Percentiles rank a stretch among this genome's conserved stretches.
Evolutionary conservation across 2,888 invertebrate genomes (phyloP).

Genomic region (Palloptera scutellata): DNA sequence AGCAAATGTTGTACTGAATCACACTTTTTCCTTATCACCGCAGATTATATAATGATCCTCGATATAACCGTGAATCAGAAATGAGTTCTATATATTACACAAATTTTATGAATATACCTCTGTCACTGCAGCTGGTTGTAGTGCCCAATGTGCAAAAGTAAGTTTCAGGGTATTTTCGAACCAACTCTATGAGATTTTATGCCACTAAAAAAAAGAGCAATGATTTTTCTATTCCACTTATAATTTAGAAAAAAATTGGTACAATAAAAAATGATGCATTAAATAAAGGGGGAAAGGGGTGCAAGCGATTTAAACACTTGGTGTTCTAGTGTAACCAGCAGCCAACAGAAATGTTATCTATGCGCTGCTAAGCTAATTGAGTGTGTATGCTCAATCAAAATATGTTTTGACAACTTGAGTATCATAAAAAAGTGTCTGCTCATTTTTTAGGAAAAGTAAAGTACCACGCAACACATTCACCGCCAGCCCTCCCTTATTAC

Average conservation of each 20-base stretch:
- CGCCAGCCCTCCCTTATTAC: constrained; percentile 3
- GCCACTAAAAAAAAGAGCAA: constrained; percentile 1
- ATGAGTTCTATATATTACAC: too few species aligned
- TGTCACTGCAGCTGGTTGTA: neutral
- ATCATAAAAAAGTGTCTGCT: constrained; percentile 57
- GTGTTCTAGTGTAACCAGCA: neutral
- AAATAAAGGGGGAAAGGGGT: constrained; percentile 3
- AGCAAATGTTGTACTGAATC: too few species aligned
- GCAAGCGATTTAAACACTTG: neutral
- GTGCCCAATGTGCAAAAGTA: neutral
- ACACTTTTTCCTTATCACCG: too few species aligned
- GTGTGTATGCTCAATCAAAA: constrained; percentile 51
- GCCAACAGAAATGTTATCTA: neutral
- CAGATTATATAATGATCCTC: too few species aligned
- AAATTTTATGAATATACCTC: neutral
- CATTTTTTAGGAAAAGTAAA: constrained; percentile 29
- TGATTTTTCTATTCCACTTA: constrained; percentile 10
- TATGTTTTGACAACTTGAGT: constrained; percentile 60
- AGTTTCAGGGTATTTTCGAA: neutral
- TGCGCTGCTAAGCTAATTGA: constrained; percentile 5
- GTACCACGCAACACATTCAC: neutral
- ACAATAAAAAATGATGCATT: neutral
- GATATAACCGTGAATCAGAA: too few species aligned
- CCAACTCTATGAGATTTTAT: neutral
- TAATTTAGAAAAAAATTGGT: neutral